These are phyloP conservation scores for Elegia similella DNA, from an alignment of 2,888 invertebrate species.

Conservation along the genomic window DNA sequence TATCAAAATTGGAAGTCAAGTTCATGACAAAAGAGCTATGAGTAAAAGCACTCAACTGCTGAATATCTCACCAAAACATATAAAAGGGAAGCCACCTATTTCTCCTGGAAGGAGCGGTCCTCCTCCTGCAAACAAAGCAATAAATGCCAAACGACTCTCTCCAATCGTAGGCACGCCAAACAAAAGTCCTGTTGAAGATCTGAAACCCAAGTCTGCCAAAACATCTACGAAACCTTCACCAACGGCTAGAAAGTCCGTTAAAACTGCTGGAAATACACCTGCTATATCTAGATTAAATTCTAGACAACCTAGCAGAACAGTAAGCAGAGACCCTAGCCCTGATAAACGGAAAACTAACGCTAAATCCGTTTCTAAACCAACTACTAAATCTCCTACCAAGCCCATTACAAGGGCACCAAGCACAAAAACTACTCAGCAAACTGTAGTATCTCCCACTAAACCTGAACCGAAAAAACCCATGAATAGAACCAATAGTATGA, in stretches of 20 bases:
- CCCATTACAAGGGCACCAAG: conserved; percentile 55
- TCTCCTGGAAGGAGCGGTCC: conserved; percentile 73
- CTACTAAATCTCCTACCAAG: conserved; percentile 38
- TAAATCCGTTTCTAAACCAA: conserved; percentile 42
- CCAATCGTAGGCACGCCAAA: conserved; percentile 77
- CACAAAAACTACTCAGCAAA: conserved; percentile 54
- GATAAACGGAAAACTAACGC: conserved; percentile 56
- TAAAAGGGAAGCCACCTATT: conserved; percentile 75
- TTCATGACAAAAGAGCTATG: conserved; percentile 61
- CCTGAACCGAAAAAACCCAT: conserved; percentile 62
- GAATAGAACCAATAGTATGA: conserved; percentile 66
- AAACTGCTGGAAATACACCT: conserved; percentile 62
- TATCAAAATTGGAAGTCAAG: conserved; percentile 63
- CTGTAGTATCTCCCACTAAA: conserved; percentile 44
- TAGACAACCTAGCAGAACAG: conserved; percentile 65
- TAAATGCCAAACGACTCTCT: conserved; percentile 72
- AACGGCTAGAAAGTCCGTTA: conserved; percentile 50
- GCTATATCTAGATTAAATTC: conserved; percentile 68
- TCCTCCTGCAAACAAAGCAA: conserved; percentile 68
- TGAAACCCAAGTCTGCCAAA: conserved; percentile 58
- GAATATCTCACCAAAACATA: conserved; percentile 55
- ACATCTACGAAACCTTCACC: conserved; percentile 53
- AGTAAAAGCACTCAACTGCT: conserved; percentile 72
- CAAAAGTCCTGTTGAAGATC: conserved; percentile 69
- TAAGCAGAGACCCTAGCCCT: conserved; percentile 68